A percentile compares a stretch with the other conserved stretches of the same genome.
These are phyloP conservation scores for Setophaga kirtlandii DNA, from an alignment of 2,113 vertebrate genomes.

Conservation along the genomic window DNA sequence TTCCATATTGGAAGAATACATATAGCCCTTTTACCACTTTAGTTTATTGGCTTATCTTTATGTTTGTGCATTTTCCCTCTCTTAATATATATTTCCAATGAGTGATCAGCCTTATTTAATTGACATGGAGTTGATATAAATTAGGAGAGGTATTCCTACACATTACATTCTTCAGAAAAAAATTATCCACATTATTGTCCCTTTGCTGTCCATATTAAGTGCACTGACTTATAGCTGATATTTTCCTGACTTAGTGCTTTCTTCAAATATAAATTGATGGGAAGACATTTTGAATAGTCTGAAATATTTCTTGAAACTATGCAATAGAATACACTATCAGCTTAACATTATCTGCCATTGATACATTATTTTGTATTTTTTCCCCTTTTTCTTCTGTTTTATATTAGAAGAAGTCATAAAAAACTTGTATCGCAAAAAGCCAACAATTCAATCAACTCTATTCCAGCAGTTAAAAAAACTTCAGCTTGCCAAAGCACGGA, in stretches of 20 bases:
- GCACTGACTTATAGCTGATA: not conserved
- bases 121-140: not conserved
- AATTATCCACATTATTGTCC: not conserved
- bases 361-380: slow-evolving; percentile 18
- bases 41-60: not conserved
- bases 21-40: not conserved
- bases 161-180: not conserved
- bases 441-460: slow-evolving; percentile 15
- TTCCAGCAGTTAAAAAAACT: not conserved
- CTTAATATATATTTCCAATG: not conserved
- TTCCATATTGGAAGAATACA: not conserved
- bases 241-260: not conserved
- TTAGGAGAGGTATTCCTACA: not conserved
- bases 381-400: slow-evolving; percentile 46
- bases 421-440: slow-evolving; percentile 33
- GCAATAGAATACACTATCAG: not conserved
- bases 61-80: not conserved
- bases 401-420: slow-evolving; percentile 45
- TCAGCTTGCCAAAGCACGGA: slow-evolving; percentile 35
- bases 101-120: not conserved
- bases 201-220: not conserved
- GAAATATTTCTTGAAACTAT: not conserved
- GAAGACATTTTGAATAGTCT: not conserved
- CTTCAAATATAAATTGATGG: not conserved
- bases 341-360: not conserved